Base-by-base conservation (phyloP, 2,888 invertebrate genomes). In the Nomada ferruginata region DNA sequence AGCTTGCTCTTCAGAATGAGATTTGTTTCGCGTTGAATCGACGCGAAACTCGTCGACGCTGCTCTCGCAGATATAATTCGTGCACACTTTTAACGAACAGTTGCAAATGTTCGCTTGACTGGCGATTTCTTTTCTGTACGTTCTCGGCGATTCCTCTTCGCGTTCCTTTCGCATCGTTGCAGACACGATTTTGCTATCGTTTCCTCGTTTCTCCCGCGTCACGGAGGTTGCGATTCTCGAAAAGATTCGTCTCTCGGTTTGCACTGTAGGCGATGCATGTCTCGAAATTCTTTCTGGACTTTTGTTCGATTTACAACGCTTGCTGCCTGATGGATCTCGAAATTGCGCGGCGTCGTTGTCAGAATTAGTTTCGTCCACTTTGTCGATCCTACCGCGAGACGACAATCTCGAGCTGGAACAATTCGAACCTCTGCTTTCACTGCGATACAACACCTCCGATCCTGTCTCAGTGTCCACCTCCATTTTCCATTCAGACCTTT, bases 361-460 rank as follows among this genome's bases (percentile, higher is more conserved):
- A 10, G 13, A 63, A 10, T 26, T 9, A 0, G 9, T 26, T 4
- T 15, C 13, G 2, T 23, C 13, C 0, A 18, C 23, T 42, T 57
- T 13, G 11, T 9, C 42, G 0, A 23, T 2, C 0, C 29, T 44
- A 15, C 5, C 2, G 0, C 7, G 18, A 9, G n/a, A 13, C 1
- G 64, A 69, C 4, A 11, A 4, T 3, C n/a, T 63, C 0, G 42
- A n/a, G 13, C 10, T 15, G 9, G 7, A 23, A 50, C 2, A 9
- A 29, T 44, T 20, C 0, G 59, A 64, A 23, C n/a, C 61, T 10
- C 64, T 42, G 18, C n/a, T 20, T 36, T 82, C 82, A 9, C 74
- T 61, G 11, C 82, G 74, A 9, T 66, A 74, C 20, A 82, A n/a
- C 61, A 79, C 4, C 20, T 82, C 74, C 4, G 75, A 42, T 11